These are phyloP conservation scores for Alfaro cultratus DNA, from an alignment of 2,797 vertebrate genomes.

Conservation along the genomic window DNA sequence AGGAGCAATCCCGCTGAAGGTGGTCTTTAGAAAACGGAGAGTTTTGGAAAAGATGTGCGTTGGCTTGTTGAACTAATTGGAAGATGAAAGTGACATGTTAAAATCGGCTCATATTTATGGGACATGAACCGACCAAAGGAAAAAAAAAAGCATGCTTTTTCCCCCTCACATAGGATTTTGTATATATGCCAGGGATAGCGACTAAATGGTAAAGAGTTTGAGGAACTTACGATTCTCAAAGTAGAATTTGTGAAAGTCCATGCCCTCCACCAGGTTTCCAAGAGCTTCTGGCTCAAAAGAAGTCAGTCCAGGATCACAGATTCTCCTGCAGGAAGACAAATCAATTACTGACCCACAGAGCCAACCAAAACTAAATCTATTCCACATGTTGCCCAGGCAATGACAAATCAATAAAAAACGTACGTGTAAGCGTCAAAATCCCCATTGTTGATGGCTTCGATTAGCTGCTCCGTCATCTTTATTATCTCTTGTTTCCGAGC, in stretches of 20 bases:
- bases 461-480: constrained; percentile 98
- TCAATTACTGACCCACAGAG: not conserved
- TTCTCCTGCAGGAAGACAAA: constrained; percentile 85
- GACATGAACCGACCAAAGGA: not conserved
- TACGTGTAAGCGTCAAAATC: constrained; percentile 99
- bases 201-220: not conserved
- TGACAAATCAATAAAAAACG: constrained; percentile 63
- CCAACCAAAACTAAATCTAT: not conserved
- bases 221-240: constrained; percentile 93
- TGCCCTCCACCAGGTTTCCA: constrained; percentile 98
- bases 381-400: not conserved
- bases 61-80: not conserved
- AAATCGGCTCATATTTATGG: not conserved
- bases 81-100: not conserved
- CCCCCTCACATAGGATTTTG: not conserved
- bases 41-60: not conserved
- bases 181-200: not conserved
- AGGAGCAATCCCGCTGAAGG: not conserved
- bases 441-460: constrained; percentile 98
- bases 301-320: constrained; percentile 98
- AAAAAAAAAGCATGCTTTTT: no score
- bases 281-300: constrained; percentile 99
- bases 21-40: not conserved
- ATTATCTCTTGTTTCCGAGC: constrained; percentile 99
- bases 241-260: constrained; percentile 99